Base-by-base conservation (phyloP, 2,888 invertebrate genomes). In the Aquatica leii region DNA sequence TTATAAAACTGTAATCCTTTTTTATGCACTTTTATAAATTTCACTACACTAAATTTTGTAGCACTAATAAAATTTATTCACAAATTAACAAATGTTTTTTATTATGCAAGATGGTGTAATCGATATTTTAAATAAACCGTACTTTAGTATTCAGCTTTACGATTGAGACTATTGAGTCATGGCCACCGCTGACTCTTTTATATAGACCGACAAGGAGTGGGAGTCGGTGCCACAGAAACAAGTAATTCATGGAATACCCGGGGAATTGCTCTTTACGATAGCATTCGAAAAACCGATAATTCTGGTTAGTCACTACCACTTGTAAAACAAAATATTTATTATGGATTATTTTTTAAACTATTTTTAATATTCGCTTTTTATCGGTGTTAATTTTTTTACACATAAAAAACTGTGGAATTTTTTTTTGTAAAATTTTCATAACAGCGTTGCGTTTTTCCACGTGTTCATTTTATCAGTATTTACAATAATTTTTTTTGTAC, bases 281-380 rank as follows among this genome's bases (percentile, higher is more conserved):
- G 50, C 55, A 18, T 61, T 61, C 61, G 50, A 55, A 61, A 61
- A 61, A 55, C 55, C 61, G 55, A 61, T 61, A 61, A 52, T 52
- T 52, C 57, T 20, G 4, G n/a, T 50, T 50, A 50, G 24, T 50
- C 50, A 50, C 17, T 2, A 14, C n/a, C 18, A 2, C 34, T 24
- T 24, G 1, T 50, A 50, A 50, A 50, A 20, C 50, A 24, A 24
- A 18, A n/a, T n/a, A n/a, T n/a, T n/a, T n/a, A n/a, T n/a, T n/a
- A n/a, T n/a, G n/a, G n/a, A n/a, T n/a, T n/a, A n/a, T n/a, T n/a
- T n/a, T n/a, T n/a, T n/a, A n/a, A n/a, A n/a, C n/a, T n/a, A n/a
- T n/a, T n/a, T n/a, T n/a, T n/a, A n/a, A n/a, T n/a, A n/a, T n/a
- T n/a, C n/a, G n/a, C n/a, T n/a, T n/a, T n/a, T n/a, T n/a, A n/a